Base-by-base conservation (phyloP, 2,888 invertebrate species). In the Acleris holmiana region DNA sequence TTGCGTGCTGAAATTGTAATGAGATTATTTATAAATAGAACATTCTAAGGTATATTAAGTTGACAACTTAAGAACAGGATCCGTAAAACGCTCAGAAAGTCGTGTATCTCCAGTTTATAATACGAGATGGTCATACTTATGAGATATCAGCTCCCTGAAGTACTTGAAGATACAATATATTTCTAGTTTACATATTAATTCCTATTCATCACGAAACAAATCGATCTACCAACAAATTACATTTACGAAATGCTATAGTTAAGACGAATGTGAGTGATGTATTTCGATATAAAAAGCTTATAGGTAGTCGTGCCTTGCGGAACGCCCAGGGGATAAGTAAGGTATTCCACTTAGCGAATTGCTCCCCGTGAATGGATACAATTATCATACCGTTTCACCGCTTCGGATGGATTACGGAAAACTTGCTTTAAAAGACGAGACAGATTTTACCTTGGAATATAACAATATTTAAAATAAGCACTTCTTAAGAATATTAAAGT, bases 291-390 rank as follows among this genome's bases (percentile, higher is more conserved):
- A 83, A 86, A 82, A 85, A 78, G 76, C 75, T 69, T 61, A 74
- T 76, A 83, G 80, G 79, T 83, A 79, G 82, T 75, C 90, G 91
- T 91, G 90, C 86, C 85, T 75, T 71, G 74, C 71, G 77, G 71
- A 77, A 79, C 81, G 79, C 76, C 76, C 74, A 68, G 78, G 82
- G 90, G 90, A 90, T 91, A 84, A 91, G 88, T 85, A 85, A 83
- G 85, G 84, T 83, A 84, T 83, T 83, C 86, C 89, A 89, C 85
- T 90, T 85, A 89, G 85, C 65, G 80, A 81, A 90, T 88, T 89
- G 88, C 81, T 76, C 77, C 69, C 71, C 76, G 83, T 76, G 82
- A 82, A 85, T 83, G 80, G 84, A 76, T 76, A 79, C 80, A 85
- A 85, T 86, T 86, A 85, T 81, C 83, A 83, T 86, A 85, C 82